Evolutionary conservation across 2,797 vertebrate genomes (phyloP), one percentile per base, ranked within the genome.

Genomic region (Aselliscus stoliczkanus): DNA sequence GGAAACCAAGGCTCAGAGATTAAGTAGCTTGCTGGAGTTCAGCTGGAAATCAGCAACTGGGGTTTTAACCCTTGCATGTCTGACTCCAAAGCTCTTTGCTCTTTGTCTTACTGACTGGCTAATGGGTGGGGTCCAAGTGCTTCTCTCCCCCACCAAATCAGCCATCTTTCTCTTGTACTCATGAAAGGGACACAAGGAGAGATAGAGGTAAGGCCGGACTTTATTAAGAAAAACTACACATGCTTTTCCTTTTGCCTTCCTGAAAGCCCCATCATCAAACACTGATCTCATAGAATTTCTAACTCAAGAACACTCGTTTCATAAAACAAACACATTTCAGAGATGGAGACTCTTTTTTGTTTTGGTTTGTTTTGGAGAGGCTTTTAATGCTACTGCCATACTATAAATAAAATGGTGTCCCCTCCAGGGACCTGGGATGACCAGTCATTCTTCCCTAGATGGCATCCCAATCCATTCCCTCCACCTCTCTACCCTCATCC

Each of bases 211-310:
- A 44, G 79, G 58, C 64, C 50, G 79, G 47, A 58, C 58, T 98
- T 98, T 96, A 97, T 97, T 96, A 89, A 80, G 87, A 95, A 69
- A 84, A 69, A 92, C 76, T 60, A 95, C 31, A 77, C 58, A 5
- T 64, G 29, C 34, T 37, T 62, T 67, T 87, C 14, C 56, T 72
- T 44, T 91, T 92, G 90, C 60, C 23, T 92, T 86, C 64, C 85
- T 77, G 50, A 84, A 93, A 94, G 54, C 14, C 31, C 93, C 42
- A 70, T 52, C 62, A 65, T 72, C 52, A 58, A 94, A 52, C 27
- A 62, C 69, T 88, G 52, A 70, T 27, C 52, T 93, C 82, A 27
- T 9, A 83, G 65, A 82, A 13, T 77, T 91, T 93, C 65, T 44
- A 83, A 84, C 72, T 93, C 11, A 94, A 76, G 84, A 94, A 54